Percentiles rank a stretch among this genome's conserved stretches.
phyloP scores from a whole-genome alignment of 2,888 invertebrate genomes.

The Athetis lepigone region DNA sequence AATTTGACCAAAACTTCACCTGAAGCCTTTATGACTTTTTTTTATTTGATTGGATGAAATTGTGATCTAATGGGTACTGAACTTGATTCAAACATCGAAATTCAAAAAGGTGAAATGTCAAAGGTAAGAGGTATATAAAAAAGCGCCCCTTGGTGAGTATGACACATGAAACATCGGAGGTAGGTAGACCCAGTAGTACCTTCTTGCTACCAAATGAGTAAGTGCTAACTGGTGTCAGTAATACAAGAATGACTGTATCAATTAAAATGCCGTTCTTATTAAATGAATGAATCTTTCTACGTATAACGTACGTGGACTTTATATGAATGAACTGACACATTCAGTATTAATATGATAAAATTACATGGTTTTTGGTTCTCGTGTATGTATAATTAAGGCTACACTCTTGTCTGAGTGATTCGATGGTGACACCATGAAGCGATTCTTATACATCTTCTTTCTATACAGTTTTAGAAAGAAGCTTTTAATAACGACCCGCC shows the following conservation, averaged over 20 bases:
- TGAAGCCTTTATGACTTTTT: no score
- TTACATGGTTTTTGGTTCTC: slow-evolving; percentile 1
- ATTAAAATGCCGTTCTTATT: slow-evolving; percentile 39
- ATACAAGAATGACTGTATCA: slow-evolving; percentile 34
- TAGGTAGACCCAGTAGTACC: slow-evolving; percentile 4
- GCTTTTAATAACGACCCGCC: no score
- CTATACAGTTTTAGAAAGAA: no score
- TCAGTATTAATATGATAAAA: not conserved
- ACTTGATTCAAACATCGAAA: no score
- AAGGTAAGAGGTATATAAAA: no score
- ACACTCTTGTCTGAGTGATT: no score
- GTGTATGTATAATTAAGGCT: no score
- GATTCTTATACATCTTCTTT: not conserved
- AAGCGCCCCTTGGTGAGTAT: no score
- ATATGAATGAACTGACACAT: slow-evolving; percentile 28
- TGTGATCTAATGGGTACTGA: no score
- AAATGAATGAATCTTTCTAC: slow-evolving; percentile 32
- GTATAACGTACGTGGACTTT: not conserved
- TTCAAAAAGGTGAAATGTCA: no score
- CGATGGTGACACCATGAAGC: not conserved
- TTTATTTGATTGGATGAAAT: no score
- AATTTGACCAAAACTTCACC: no score
- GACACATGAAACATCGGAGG: not conserved
- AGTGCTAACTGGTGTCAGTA: slow-evolving; percentile 17
- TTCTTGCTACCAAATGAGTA: slow-evolving; percentile 9